phyloP scores from a whole-genome alignment of 92 coral and sea anemone species.

The Scolanthus callimorphus region DNA sequence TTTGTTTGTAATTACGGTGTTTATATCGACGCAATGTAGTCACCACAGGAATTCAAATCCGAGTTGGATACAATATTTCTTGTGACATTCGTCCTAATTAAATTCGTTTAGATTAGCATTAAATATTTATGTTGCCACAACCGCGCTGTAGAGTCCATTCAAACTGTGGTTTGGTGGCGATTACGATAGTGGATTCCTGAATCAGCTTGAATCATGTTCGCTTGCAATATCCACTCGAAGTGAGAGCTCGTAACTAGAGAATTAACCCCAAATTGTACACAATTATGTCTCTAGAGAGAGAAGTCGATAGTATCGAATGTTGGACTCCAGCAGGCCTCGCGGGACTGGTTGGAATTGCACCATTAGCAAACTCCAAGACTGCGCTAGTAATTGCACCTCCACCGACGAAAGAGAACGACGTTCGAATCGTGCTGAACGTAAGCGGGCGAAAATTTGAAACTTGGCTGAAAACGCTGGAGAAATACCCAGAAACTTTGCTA shows the following conservation, averaged over 20 bases:
- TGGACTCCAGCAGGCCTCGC: constrained; percentile 78
- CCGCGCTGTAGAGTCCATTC: no score
- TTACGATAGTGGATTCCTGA: no score
- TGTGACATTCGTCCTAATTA: not conserved
- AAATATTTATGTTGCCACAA: not conserved
- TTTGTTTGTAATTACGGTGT: no score
- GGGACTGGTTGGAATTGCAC: constrained; percentile 77
- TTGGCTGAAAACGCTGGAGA: constrained; percentile 81
- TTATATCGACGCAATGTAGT: no score
- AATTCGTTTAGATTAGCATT: not conserved
- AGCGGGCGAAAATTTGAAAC: constrained; percentile 93
- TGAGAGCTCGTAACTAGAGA: no score
- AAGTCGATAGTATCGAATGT: constrained; percentile 24
- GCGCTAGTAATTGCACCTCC: constrained; percentile 37
- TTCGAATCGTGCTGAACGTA: constrained; percentile 73
- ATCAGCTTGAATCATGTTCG: no score
- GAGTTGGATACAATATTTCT: no score
- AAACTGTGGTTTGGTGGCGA: no score
- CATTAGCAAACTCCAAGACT: constrained; percentile 46
- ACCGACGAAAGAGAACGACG: constrained; percentile 59
- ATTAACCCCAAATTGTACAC: no score
- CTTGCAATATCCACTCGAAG: no score
- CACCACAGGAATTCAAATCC: no score
- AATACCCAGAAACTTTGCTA: constrained; percentile 75
- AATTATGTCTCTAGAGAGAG: no score